Percentiles rank a stretch among this genome's conserved stretches.
Conservation (phyloP, 2,888 invertebrate species). For the Carpatolechia fugitivella region DNA sequence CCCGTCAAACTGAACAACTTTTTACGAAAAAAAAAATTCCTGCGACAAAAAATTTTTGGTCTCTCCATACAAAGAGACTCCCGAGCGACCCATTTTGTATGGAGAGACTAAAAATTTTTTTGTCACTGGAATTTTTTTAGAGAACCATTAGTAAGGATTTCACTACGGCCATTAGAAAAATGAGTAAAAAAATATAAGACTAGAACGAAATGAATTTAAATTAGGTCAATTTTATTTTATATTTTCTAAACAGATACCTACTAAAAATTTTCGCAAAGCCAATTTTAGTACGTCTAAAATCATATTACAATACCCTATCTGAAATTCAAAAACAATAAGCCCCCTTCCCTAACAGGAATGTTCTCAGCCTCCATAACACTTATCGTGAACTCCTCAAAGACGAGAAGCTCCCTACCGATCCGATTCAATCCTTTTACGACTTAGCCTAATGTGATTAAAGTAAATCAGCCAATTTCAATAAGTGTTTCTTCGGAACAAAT, state of each 20-base stretch:
- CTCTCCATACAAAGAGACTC: too few relatives aligned
- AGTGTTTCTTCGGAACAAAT: constrained; percentile 66
- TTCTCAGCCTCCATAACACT: constrained; percentile 5
- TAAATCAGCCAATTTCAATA: constrained; percentile 76
- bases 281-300: background rate
- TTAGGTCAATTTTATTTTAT: too few relatives aligned
- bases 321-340: background rate
- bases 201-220: too few relatives aligned
- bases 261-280: background rate
- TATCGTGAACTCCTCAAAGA: constrained; percentile 9
- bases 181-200: too few relatives aligned
- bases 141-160: too few relatives aligned
- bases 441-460: constrained; percentile 63
- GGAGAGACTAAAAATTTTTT: too few relatives aligned
- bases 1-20: too few relatives aligned
- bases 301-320: background rate
- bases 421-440: constrained; percentile 56
- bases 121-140: too few relatives aligned
- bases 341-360: background rate
- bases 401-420: constrained; percentile 10
- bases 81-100: too few relatives aligned
- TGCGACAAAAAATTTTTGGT: too few relatives aligned
- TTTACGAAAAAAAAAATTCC: too few relatives aligned
- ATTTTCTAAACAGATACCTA: background rate
- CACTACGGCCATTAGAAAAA: too few relatives aligned